phyloP scores from a whole-genome alignment of 2,113 vertebrate species.

The Clarias magur region DNA sequence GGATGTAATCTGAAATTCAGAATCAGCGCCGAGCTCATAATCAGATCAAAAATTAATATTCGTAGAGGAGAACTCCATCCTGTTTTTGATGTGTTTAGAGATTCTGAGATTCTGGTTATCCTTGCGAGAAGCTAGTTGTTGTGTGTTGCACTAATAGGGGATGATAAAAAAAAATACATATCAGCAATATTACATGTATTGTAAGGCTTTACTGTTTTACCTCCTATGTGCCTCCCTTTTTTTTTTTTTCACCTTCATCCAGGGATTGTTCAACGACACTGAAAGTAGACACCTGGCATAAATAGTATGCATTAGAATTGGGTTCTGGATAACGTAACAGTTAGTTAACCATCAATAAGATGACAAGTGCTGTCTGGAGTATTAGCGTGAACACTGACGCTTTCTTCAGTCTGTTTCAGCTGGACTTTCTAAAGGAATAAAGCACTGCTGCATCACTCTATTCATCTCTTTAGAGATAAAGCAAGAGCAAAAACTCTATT shows the following conservation, averaged over 20 bases:
- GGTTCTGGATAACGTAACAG: background rate
- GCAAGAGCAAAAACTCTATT: background rate
- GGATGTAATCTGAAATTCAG: conserved; percentile 22
- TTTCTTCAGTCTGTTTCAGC: background rate
- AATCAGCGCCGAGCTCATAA: too few species aligned
- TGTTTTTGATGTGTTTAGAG: background rate
- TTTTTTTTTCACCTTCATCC: background rate
- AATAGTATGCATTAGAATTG: too few species aligned
- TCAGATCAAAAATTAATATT: background rate
- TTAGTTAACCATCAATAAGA: background rate
- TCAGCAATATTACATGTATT: background rate
- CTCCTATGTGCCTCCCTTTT: background rate
- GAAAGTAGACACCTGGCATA: too few species aligned
- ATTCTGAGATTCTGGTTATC: background rate
- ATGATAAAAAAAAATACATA: background rate
- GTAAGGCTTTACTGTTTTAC: background rate
- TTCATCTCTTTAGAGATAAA: background rate
- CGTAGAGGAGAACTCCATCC: background rate
- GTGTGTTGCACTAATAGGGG: background rate
- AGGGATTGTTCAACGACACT: background rate
- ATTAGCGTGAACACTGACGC: background rate
- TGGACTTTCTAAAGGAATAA: background rate
- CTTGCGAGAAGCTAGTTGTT: background rate
- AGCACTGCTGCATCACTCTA: background rate
- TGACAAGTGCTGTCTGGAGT: background rate